Evolutionary conservation across 2,888 invertebrate genomes (phyloP), one percentile per base, ranked within the genome.

Genomic region (Rotaria magnacalcarata): DNA sequence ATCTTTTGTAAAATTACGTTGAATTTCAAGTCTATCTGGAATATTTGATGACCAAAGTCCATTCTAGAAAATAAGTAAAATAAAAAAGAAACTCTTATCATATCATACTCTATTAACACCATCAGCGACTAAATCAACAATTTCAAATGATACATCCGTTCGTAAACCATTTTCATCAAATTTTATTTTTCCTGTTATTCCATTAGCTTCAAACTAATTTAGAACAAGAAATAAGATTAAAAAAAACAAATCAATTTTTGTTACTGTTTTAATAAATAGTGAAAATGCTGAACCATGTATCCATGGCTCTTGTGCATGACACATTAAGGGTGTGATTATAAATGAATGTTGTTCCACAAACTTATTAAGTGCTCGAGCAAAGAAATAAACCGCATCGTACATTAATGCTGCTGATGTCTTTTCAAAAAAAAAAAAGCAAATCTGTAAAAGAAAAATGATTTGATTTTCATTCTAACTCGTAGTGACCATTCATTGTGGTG

Each of bases 401-500:
- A 97, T 96, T 87, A 97, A 92, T 4, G 97, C 97, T 24, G 96
- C 96, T 92, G 96, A 96, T 86, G 96, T n/a, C 95, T 96, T 96
- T 92, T 56, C 7, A 24, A 24, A 34, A 67, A 27, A 1, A 16
- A 27, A 0, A 50, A 1, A 8, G 50, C 14, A 11, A 50, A 8
- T 50, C 4, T 50, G 50, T 50, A 19, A 27, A 0, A 67, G 5
- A 67, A 19, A 34, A 67, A 27, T 1, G 3, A 34, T 27, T 67
- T 34, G 0, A 27, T 19, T 8, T 34, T 16, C 14, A 27, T 27
- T 67, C 67, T 4, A 19, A 80, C 80, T 80, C 80, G 47, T 47
- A 80, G n/a, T 47, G 80, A 80, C 24, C n/a, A 14, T 80, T 80
- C 80, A 47, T 80, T 80, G 0, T 8, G 24, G 47, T n/a, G 47